Evolutionary conservation across 2,113 vertebrate genomes (phyloP).

Genomic region (Cathartes aura): DNA sequence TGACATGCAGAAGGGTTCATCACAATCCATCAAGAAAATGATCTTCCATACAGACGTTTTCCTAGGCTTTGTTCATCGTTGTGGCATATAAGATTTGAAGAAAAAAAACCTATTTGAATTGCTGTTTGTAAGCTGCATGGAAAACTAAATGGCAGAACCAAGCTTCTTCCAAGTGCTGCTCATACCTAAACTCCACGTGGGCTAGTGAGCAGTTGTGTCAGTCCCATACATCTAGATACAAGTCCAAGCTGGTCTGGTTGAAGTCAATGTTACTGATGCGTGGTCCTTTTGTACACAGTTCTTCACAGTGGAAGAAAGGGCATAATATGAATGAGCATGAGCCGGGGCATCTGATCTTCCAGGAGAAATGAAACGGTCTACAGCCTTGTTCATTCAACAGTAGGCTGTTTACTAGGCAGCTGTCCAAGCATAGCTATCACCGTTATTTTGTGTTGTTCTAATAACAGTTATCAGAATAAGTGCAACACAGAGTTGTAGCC

Average conservation of each 20-base stretch:
- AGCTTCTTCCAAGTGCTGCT: neutral
- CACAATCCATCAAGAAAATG: neutral
- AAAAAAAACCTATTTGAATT: neutral
- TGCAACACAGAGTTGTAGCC: neutral
- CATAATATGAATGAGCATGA: accelerated
- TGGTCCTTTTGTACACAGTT: neutral
- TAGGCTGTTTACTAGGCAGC: neutral
- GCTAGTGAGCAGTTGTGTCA: neutral
- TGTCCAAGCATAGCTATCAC: neutral
- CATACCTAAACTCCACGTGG: neutral
- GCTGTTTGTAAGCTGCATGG: neutral
- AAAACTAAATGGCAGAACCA: neutral
- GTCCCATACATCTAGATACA: neutral
- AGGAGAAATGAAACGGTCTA: neutral
- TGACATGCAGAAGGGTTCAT: neutral
- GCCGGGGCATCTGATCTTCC: neutral
- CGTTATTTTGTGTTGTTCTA: neutral
- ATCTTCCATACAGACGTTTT: neutral
- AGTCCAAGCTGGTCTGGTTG: neutral
- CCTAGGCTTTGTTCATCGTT: neutral
- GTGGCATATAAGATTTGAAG: neutral
- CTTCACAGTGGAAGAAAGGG: neutral
- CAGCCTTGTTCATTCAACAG: neutral
- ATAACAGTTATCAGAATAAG: neutral
- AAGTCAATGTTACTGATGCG: accelerated